Base-by-base conservation (phyloP, 1,140 invertebrate species). In the Ditylenchus dipsaci region DNA sequence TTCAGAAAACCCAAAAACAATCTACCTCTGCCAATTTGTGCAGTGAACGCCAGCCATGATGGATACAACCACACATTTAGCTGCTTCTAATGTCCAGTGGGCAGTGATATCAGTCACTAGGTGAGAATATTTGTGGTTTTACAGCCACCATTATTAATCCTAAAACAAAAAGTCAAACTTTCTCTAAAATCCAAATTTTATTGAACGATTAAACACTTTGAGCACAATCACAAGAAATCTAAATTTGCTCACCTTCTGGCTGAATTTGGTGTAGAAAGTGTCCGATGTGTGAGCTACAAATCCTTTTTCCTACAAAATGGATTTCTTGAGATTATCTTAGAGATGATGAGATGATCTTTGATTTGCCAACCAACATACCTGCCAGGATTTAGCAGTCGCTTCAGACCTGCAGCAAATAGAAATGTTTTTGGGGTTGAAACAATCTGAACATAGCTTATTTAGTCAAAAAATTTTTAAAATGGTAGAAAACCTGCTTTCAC, bases 31-130 rank as follows among this genome's bases (percentile, higher is more conserved):
- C 7, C 29, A 74, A 63, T 11, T 30, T 26, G 15, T 26, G n/a
- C 29, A 72, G 60, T 42, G 30, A 59, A 76, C 61, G 15, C 73
- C 73, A 19, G 75, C 75, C 73, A 74, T 57, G 33, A 74, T 76
- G 11, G 73, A 74, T n/a, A 76, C 30, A 27, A 69, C 19, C 13
- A 76, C 47, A 33, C 67, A 26, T 45, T 65, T 59, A 27, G 68
- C 38, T 30, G 33, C n/a, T 21, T 26, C 57, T 71, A 68, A 58
- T 56, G 27, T 30, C 33, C 42, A 70, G 53, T 61, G 62, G 13
- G 26, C 8, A 11, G 19, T 59, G 15, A 45, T n/a, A 42, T 63
- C 57, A 43, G 17, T 56, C 0, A 45, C 26, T 15, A 57, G 68
- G 5, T 1, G 59, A 15, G 42, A 73, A 61, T 0, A 72, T 38